These are phyloP conservation scores for Piscicola geometra DNA, from an alignment of 2,888 invertebrate species.

Conservation along the genomic window DNA sequence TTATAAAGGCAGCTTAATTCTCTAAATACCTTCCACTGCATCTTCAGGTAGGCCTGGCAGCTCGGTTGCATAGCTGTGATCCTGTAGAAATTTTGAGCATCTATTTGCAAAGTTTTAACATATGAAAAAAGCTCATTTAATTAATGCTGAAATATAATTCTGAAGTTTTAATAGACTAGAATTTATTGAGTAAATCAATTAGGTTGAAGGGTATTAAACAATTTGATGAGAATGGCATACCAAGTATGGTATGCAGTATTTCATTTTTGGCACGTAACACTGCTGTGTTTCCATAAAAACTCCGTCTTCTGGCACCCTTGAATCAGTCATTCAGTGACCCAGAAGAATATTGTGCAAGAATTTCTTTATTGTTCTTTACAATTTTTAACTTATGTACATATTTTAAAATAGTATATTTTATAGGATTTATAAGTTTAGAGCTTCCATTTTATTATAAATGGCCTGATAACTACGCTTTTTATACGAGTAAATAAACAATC, in stretches of 20 bases:
- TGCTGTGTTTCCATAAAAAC: conserved; percentile 8
- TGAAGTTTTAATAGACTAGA: no score
- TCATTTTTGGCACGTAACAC: conserved; percentile 11
- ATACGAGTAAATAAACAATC: neutral
- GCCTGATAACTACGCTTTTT: neutral
- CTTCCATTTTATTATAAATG: neutral
- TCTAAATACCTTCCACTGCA: neutral
- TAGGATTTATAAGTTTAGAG: no score
- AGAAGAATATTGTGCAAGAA: neutral
- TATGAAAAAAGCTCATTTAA: no score
- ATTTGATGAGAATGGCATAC: neutral
- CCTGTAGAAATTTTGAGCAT: neutral
- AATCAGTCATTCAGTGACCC: conserved; percentile 1
- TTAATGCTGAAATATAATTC: no score
- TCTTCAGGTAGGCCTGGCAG: conserved; percentile 1
- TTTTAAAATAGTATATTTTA: no score
- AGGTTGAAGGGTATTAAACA: neutral
- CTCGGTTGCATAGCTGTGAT: conserved; percentile 19
- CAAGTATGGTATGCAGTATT: conserved; percentile 4
- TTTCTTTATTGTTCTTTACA: no score
- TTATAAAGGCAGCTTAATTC: neutral
- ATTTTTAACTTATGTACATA: no score
- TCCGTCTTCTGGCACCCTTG: no score
- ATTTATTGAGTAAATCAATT: neutral
- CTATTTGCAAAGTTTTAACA: no score